Conservation (phyloP, 2,888 invertebrate species). For the Petrophora chlorosata region DNA sequence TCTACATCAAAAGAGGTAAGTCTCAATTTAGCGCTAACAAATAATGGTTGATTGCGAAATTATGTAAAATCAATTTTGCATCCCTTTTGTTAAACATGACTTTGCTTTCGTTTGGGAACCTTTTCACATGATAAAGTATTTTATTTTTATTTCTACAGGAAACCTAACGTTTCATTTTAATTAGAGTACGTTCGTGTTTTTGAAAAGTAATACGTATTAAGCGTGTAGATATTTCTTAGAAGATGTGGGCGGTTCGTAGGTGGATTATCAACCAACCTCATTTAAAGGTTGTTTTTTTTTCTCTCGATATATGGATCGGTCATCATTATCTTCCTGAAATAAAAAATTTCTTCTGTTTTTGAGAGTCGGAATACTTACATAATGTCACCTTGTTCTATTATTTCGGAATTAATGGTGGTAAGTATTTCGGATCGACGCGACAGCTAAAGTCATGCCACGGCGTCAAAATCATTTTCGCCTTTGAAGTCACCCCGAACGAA, state of each 20-base stretch:
- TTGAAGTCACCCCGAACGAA: slow-evolving; percentile 20
- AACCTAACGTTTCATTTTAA: too few relatives aligned
- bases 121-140: slow-evolving; percentile 1
- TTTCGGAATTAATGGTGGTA: too few relatives aligned
- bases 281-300: neutral
- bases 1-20: neutral
- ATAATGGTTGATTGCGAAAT: neutral
- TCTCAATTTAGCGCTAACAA: neutral
- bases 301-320: too few relatives aligned
- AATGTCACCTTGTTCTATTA: too few relatives aligned
- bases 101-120: slow-evolving; percentile 1
- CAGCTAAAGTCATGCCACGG: neutral
- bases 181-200: too few relatives aligned
- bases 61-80: slow-evolving; percentile 5
- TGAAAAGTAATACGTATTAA: too few relatives aligned
- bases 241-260: neutral
- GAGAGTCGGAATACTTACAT: too few relatives aligned
- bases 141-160: too few relatives aligned
- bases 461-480: neutral
- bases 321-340: too few relatives aligned
- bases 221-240: neutral
- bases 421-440: neutral
- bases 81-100: slow-evolving; percentile 7
- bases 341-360: too few relatives aligned
- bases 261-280: neutral